Percentiles rank a stretch among this genome's conserved stretches.
Conservation (phyloP, 37 sponge, comb jelly and placozoan genomes). For the Cliona cf. orientalis region DNA sequence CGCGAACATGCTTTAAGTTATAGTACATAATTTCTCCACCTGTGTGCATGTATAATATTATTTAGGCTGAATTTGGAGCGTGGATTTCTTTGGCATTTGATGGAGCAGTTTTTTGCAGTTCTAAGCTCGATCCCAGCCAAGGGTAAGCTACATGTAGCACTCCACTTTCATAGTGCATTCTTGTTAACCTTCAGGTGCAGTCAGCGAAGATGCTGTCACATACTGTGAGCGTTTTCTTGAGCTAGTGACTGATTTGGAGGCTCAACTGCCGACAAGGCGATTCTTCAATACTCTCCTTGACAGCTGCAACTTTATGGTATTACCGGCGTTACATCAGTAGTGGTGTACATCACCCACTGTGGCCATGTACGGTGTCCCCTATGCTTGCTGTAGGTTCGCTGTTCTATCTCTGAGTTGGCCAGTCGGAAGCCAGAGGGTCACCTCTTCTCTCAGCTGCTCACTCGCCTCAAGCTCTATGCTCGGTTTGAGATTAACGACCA, state of each 20-base stretch:
- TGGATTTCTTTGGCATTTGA: slow-evolving; percentile 70
- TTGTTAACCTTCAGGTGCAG: slow-evolving; percentile 21
- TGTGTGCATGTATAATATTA: not conserved
- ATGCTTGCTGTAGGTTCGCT: slow-evolving; percentile 47
- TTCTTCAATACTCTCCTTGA: slow-evolving; percentile 97
- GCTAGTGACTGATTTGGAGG: slow-evolving; percentile 91
- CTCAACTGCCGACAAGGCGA: slow-evolving; percentile 90
- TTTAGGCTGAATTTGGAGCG: slow-evolving; percentile 60
- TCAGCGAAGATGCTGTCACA: slow-evolving; percentile 56
- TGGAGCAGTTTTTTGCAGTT: slow-evolving; percentile 78
- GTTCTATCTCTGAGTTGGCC: slow-evolving; percentile 60
- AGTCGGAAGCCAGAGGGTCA: slow-evolving; percentile 79
- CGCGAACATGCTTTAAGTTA: not conserved
- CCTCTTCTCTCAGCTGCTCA: slow-evolving; percentile 89
- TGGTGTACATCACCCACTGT: not conserved
- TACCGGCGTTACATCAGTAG: not conserved
- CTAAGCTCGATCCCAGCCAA: slow-evolving; percentile 66
- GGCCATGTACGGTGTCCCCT: not conserved
- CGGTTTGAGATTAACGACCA: slow-evolving; percentile 95
- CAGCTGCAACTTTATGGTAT: slow-evolving; percentile 82
- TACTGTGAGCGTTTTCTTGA: slow-evolving; percentile 95
- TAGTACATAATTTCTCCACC: not conserved
- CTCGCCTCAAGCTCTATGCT: slow-evolving; percentile 90
- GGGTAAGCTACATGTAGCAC: slow-evolving; percentile 23
- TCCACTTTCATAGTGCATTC: not conserved